Conservation (phyloP, 2,113 vertebrate genomes). For the Pardalotus punctatus region DNA sequence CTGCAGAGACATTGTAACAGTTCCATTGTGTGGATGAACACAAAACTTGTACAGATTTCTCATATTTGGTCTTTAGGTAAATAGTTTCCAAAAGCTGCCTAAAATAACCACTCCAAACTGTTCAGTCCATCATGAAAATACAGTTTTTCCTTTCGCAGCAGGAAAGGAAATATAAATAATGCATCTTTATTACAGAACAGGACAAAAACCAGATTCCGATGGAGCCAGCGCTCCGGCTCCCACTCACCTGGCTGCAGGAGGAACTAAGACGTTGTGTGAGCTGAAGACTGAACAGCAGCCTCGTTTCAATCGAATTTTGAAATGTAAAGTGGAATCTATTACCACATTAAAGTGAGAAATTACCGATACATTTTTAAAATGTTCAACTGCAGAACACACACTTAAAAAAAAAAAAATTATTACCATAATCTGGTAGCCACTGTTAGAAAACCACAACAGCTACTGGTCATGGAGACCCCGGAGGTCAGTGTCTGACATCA, state of each 20-base stretch:
- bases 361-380: constrained; percentile 22
- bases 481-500: constrained; percentile 37
- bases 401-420: neutral
- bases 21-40: constrained; percentile 68
- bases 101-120: constrained; percentile 76
- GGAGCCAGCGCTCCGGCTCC: constrained; percentile 34
- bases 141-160: constrained; percentile 51
- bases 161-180: constrained; percentile 81
- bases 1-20: constrained; percentile 73
- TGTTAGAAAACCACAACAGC: constrained; percentile 60
- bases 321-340: constrained; percentile 55
- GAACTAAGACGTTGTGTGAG: constrained; percentile 52
- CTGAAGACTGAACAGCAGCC: constrained; percentile 52
- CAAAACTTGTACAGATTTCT: constrained; percentile 74
- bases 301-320: constrained; percentile 14
- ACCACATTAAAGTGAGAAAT: constrained; percentile 47
- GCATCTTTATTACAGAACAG: constrained; percentile 68
- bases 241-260: constrained; percentile 36
- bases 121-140: constrained; percentile 76
- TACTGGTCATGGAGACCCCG: constrained; percentile 21
- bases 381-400: constrained; percentile 55
- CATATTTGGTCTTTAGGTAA: constrained; percentile 81
- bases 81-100: constrained; percentile 76
- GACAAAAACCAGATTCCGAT: constrained; percentile 37
- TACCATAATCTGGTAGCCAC: constrained; percentile 36